Evolutionary conservation across 2,113 vertebrate genomes (phyloP).

Genomic region (Collichthys lucidus): DNA sequence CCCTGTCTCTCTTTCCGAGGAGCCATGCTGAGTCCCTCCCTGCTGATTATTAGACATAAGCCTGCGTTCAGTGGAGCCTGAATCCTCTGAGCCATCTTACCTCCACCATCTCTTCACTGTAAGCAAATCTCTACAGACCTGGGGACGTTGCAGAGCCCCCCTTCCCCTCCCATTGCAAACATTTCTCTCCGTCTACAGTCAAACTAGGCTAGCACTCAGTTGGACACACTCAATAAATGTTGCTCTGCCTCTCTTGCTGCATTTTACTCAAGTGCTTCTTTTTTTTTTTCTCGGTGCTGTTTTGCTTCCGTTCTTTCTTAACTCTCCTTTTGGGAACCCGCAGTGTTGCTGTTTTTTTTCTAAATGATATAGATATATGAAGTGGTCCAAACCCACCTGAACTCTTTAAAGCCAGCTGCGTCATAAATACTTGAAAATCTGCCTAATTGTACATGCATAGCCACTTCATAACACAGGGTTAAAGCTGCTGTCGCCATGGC

Average conservation of each 20-base stretch:
- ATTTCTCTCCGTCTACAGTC: slow-evolving; percentile 49
- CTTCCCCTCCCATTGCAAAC: slow-evolving; percentile 43
- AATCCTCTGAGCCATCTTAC: slow-evolving; percentile 82
- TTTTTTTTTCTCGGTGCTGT: slow-evolving; percentile 24
- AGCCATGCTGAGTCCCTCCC: slow-evolving; percentile 72
- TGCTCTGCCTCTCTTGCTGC: slow-evolving; percentile 44
- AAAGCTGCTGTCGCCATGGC: slow-evolving; percentile 75
- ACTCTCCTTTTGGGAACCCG: slow-evolving; percentile 14
- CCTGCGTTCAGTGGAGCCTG: slow-evolving; percentile 77
- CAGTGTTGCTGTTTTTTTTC: background rate
- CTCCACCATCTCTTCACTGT: slow-evolving; percentile 74
- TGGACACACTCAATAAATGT: slow-evolving; percentile 70
- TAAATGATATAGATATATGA: slow-evolving; percentile 23
- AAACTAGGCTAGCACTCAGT: slow-evolving; percentile 68
- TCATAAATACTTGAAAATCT: slow-evolving; percentile 37
- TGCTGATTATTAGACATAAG: slow-evolving; percentile 82
- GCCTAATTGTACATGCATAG: slow-evolving; percentile 59
- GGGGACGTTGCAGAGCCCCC: slow-evolving; percentile 45
- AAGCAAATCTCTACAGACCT: slow-evolving; percentile 77
- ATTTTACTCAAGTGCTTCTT: slow-evolving; percentile 29
- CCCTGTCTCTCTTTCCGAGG: slow-evolving; percentile 51
- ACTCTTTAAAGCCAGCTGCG: slow-evolving; percentile 26
- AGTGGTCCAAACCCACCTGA: slow-evolving; percentile 34
- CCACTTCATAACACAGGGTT: slow-evolving; percentile 58
- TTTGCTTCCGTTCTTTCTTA: background rate